Evolutionary conservation across 1,140 invertebrate species (phyloP).

Genomic region (Drosophila aff.): DNA sequence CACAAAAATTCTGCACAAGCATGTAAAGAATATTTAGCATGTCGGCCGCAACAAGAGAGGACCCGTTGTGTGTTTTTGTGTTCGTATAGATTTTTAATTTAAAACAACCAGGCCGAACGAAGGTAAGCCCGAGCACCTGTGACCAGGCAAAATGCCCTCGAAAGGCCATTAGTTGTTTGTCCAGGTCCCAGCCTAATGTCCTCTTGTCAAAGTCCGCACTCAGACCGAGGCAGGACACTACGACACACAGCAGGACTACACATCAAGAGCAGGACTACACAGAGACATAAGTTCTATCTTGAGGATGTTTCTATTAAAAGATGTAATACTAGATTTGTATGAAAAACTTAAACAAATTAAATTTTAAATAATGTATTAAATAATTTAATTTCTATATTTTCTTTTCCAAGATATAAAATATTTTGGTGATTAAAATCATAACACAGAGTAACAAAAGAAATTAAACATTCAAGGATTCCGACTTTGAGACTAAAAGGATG

Average conservation of each 20-base stretch:
- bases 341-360: neutral
- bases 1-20: constrained; percentile 36
- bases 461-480: no score
- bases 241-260: constrained; percentile 18
- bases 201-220: constrained; percentile 69
- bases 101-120: constrained; percentile 68
- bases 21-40: constrained; percentile 45
- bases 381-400: neutral
- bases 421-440: neutral
- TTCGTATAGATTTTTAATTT: constrained; percentile 74
- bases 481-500: no score
- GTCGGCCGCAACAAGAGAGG: neutral
- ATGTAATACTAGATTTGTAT: neutral
- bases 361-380: neutral
- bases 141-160: constrained; percentile 66
- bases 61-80: constrained; percentile 42
- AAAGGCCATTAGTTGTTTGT: constrained; percentile 82
- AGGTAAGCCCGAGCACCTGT: constrained; percentile 60
- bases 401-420: no score
- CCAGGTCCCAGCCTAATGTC: constrained; percentile 74
- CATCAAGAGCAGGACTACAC: constrained; percentile 6
- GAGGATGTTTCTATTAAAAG: neutral
- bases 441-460: neutral
- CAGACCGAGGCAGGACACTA: constrained; percentile 17
- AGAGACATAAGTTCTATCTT: neutral